Evolutionary conservation across 2,888 invertebrate genomes (phyloP).

Genomic region (Drosophila monieri): DNA sequence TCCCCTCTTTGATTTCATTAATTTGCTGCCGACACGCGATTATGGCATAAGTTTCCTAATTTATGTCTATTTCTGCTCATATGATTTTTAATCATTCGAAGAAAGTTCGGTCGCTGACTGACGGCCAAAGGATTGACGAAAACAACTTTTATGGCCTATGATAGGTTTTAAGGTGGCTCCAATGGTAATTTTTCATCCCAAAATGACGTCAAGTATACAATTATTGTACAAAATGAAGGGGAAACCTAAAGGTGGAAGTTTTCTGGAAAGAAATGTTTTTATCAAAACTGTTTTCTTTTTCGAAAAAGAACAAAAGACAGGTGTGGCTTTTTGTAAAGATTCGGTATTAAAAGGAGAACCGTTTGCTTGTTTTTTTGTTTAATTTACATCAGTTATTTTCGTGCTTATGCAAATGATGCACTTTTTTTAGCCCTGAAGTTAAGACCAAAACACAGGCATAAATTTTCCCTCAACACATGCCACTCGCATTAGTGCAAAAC

Average conservation of each 20-base stretch:
- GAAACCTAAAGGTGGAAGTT: background rate
- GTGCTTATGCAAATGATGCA: slow-evolving; percentile 30
- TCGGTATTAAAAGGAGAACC: slow-evolving; percentile 3
- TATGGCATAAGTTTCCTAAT: slow-evolving; percentile 62
- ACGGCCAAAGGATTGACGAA: slow-evolving; percentile 12
- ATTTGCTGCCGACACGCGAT: slow-evolving; percentile 57
- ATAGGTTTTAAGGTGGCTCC: slow-evolving; percentile 22
- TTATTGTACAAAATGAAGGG: background rate
- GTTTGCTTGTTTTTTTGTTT: slow-evolving; percentile 1
- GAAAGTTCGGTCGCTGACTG: background rate
- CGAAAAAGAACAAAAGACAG: slow-evolving; percentile 12
- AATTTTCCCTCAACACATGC: slow-evolving; percentile 9
- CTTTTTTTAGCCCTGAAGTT: slow-evolving; percentile 12
- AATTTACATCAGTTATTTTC: slow-evolving; percentile 28
- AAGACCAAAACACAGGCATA: slow-evolving; percentile 15
- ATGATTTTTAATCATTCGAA: slow-evolving; percentile 37
- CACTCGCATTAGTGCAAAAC: slow-evolving; percentile 38
- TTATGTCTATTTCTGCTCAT: slow-evolving; percentile 47
- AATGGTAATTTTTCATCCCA: slow-evolving; percentile 1
- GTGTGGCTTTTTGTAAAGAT: slow-evolving; percentile 15
- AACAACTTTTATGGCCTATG: slow-evolving; percentile 4
- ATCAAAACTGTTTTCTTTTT: slow-evolving; percentile 1
- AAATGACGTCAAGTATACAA: slow-evolving; percentile 2
- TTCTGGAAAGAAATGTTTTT: background rate
- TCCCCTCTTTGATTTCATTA: slow-evolving; percentile 41